Evolutionary conservation across 2,113 vertebrate species (phyloP), one percentile per base, ranked within the genome.

Genomic region (Peromyscus californicus): DNA sequence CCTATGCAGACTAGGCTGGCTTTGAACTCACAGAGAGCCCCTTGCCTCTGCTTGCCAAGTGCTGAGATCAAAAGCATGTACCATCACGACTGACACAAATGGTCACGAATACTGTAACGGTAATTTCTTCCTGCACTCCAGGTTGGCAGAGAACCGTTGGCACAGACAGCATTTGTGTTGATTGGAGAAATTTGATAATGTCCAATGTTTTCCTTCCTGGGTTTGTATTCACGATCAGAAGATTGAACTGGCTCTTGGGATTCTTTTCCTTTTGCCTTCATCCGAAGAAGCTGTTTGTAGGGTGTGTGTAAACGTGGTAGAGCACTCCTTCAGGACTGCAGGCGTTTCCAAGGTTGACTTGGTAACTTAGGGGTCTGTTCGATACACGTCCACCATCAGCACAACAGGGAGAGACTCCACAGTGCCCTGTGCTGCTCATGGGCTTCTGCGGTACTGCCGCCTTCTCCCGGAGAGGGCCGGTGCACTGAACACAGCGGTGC

Each of bases 181-280:
- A 2, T 61, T n/a, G 92, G 89, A 91, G 92, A 72, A 96, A 82
- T 90, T 96, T 89, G 57, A 42, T 95, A 79, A 75, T 10, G 51
- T 15, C 0, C 54, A 83, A 1, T 79, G 63, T 82, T 54, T 78
- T 83, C 54, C 91, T 65, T 48, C 72, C 54, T 96, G 33, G 48
- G 51, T 78, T 93, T 88, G 63, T 92, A 48, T 89, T 97, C 94
- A 87, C 90, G n/a, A 87, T n/a, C 70, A 94, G 94, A 97, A 93
- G 83, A 97, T 91, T 97, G 87, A 96, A 75, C 59, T 76, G 92
- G 72, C 63, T 93, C 97, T 97, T 98, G 67, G 93, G 69, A 97
- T 61, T 89, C 92, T 89, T 94, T 91, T 95, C 84, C 78, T 97
- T 97, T 93, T 97, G 74, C 74, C 17, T 85, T 94, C 36, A 31